Base-by-base conservation (phyloP, 2,888 invertebrate species). In the Anodontia alba region DNA sequence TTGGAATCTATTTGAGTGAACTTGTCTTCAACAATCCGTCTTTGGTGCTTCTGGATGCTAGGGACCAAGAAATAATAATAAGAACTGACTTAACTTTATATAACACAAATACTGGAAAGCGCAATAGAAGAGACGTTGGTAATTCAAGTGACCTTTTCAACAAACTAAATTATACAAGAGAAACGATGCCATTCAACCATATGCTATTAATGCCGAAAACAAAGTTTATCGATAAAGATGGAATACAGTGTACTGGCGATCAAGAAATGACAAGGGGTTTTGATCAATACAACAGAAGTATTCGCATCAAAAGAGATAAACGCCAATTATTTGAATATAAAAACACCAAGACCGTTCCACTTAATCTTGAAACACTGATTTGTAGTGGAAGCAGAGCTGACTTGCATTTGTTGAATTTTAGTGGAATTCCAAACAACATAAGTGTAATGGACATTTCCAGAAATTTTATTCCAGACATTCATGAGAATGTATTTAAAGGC, bases 361-460 rank as follows among this genome's bases (percentile, higher is more conserved):
- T 26, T 20, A n/a, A 38, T 1, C 36, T 26, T 2, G 15, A 66
- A 51, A 62, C 43, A 17, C 43, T 80, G 33, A 76, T 78, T n/a
- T 80, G 78, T 51, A 80, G 76, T 17, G 85, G 82, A 8, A 85
- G 80, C 49, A 67, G 73, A 72, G 62, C 78, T 7, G 49, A 62
- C 15, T 23, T 80, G 0, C 49, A 1, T 23, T 38, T 70, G 3
- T 20, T 78, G 17, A 69, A 82, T 43, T 85, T 82, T 62, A 69
- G n/a, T 12, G 51, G 62, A 2, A 74, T 75, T 0, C 54, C 66
- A 43, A 85, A 85, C 66, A 76, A 78, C 51, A 72, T 85, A 20
- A 66, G 76, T 54, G 68, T 51, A 31, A 78, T 82, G 23, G 82
- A 85, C 72, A 71, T 82, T 12, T 85, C 82, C 10, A 51, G 68